Evolutionary conservation across 1,140 invertebrate species (phyloP).

Genomic region (Dinoponera quadriceps): DNA sequence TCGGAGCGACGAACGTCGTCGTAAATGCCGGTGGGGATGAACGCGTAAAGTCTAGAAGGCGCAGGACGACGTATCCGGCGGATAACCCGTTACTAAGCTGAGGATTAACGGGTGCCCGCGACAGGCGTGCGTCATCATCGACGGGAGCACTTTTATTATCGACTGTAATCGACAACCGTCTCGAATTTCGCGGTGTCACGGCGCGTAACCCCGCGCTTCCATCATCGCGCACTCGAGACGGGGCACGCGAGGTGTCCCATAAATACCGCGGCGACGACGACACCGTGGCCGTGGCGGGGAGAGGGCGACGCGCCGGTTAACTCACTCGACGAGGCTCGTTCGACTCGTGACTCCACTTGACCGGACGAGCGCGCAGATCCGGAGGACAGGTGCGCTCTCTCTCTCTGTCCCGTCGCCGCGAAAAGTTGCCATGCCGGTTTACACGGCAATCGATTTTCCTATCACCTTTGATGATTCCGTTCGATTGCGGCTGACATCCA

Average conservation of each 20-base stretch:
- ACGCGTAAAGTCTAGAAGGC: too few relatives aligned
- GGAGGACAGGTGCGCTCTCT: conserved; percentile 29
- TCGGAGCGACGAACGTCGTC: too few relatives aligned
- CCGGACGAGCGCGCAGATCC: conserved; percentile 5
- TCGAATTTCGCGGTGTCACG: conserved; percentile 9
- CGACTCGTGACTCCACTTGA: conserved; percentile 35
- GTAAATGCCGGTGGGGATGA: too few relatives aligned
- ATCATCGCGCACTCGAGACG: background rate
- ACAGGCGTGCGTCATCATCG: background rate
- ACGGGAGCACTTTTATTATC: background rate
- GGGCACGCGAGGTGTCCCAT: background rate
- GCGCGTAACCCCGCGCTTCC: background rate
- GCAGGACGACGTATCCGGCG: too few relatives aligned
- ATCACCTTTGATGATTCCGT: conserved; percentile 54
- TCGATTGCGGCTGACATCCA: conserved; percentile 60
- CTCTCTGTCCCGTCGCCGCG: conserved; percentile 17
- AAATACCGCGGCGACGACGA: conserved; percentile 24
- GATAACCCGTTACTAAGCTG: background rate
- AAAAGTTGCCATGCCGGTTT: conserved; percentile 60
- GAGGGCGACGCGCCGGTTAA: background rate
- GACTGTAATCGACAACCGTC: background rate
- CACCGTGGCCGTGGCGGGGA: background rate
- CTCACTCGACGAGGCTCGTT: conserved; percentile 14
- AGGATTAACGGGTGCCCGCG: background rate
- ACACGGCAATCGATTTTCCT: conserved; percentile 69